Percentiles rank a stretch among this genome's conserved stretches.
Evolutionary conservation across 1,140 invertebrate species (phyloP).

Genomic region (Colletes gigas): DNA sequence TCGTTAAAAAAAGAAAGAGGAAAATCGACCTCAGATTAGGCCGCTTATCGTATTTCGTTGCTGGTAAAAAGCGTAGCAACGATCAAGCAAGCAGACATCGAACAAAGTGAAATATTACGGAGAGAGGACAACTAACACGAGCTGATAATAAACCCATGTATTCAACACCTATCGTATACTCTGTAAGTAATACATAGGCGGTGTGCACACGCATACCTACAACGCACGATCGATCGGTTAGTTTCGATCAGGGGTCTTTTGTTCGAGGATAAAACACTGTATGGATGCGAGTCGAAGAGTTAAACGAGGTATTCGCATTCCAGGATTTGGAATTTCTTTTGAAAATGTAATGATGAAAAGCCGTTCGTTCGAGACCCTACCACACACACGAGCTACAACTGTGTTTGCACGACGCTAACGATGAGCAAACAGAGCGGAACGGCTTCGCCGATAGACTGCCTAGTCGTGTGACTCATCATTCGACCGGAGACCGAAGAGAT

Average conservation of each 20-base stretch:
- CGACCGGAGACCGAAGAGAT: neutral
- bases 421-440: slow-evolving; percentile 43
- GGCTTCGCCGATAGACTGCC: slow-evolving; percentile 21
- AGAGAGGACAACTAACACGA: too few species aligned
- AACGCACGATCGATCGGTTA: too few species aligned
- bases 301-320: too few species aligned
- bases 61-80: too few species aligned
- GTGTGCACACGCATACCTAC: too few species aligned
- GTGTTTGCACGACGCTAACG: slow-evolving; percentile 32
- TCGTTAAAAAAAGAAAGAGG: neutral
- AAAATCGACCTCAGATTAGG: neutral
- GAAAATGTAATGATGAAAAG: slow-evolving; percentile 10
- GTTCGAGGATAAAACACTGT: too few species aligned
- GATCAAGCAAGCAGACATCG: too few species aligned
- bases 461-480: slow-evolving; percentile 36
- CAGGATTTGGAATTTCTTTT: neutral
- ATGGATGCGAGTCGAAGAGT: too few species aligned
- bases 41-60: neutral
- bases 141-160: too few species aligned
- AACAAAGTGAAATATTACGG: neutral
- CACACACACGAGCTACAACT: neutral
- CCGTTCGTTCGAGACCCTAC: neutral
- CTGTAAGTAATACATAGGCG: too few species aligned
- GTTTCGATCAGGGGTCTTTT: too few species aligned
- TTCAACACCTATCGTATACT: too few species aligned